phyloP scores from a whole-genome alignment of 2,113 vertebrate species.

The Chaetops frenatus region DNA sequence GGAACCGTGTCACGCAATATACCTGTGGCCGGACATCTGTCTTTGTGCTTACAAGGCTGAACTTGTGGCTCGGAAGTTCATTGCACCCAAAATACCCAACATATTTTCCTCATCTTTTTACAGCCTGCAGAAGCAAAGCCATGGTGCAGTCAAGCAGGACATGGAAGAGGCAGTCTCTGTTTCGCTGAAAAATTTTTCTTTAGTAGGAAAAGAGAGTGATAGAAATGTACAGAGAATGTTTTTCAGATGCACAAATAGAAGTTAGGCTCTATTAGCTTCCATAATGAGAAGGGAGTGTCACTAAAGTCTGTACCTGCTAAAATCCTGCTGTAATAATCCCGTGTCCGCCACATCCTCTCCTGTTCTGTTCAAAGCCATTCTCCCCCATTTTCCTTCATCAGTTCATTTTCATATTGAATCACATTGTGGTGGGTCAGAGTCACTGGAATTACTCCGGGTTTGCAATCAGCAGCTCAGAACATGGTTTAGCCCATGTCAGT shows the following conservation, averaged over 20 bases:
- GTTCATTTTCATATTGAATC: neutral
- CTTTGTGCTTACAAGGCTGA: neutral
- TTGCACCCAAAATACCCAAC: neutral
- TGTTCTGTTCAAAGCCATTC: neutral
- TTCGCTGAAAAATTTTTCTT: neutral
- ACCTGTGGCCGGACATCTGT: neutral
- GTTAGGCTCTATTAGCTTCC: neutral
- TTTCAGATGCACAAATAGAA: neutral
- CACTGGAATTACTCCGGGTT: neutral
- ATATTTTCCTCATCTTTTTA: neutral
- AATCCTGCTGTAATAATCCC: neutral
- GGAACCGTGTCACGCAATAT: accelerated
- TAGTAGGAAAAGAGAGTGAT: neutral
- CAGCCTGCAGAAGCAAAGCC: neutral
- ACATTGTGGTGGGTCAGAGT: accelerated
- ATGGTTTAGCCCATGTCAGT: neutral
- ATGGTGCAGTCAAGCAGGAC: neutral
- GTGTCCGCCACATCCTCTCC: neutral
- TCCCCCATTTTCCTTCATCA: neutral
- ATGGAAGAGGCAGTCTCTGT: neutral
- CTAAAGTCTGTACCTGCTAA: neutral
- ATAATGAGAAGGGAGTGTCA: neutral
- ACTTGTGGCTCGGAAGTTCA: neutral
- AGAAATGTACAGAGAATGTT: neutral
- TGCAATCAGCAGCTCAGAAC: neutral